Conservation (phyloP, 2,797 vertebrate genomes). For the Streptopelia turtur region DNA sequence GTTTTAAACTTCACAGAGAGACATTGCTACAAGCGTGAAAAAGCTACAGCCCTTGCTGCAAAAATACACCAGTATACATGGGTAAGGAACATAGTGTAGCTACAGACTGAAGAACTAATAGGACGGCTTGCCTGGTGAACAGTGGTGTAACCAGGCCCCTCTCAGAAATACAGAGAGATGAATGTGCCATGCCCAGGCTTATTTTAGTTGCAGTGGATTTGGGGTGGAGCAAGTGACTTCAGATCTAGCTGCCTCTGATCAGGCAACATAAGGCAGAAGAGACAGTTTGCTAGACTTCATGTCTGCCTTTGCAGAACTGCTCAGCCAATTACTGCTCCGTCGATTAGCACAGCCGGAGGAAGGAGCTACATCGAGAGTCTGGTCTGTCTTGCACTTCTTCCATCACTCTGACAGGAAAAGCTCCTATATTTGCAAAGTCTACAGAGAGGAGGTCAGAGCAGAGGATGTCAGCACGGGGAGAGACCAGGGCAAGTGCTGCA, state of each 20-base stretch:
- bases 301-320: constrained; percentile 37
- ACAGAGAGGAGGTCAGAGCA: constrained; percentile 32
- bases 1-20: neutral
- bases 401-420: constrained; percentile 13
- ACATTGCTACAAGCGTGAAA: neutral
- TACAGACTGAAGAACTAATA: neutral
- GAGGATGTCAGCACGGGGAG: neutral
- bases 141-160: neutral
- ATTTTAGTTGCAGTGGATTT: neutral
- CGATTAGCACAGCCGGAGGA: constrained; percentile 46
- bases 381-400: constrained; percentile 53
- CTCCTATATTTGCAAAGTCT: constrained; percentile 14
- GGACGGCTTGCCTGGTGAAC: fast-evolving
- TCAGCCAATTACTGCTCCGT: constrained; percentile 15
- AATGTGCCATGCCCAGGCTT: neutral
- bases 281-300: constrained; percentile 38
- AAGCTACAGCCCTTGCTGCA: neutral
- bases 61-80: neutral
- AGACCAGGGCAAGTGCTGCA: neutral
- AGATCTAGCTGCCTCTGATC: neutral
- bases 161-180: neutral
- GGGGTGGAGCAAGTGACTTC: neutral
- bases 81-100: neutral
- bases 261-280: constrained; percentile 37
- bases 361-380: constrained; percentile 13